Evolutionary conservation across 2,113 vertebrate species (phyloP).

Genomic region (Rutilus rutilus): DNA sequence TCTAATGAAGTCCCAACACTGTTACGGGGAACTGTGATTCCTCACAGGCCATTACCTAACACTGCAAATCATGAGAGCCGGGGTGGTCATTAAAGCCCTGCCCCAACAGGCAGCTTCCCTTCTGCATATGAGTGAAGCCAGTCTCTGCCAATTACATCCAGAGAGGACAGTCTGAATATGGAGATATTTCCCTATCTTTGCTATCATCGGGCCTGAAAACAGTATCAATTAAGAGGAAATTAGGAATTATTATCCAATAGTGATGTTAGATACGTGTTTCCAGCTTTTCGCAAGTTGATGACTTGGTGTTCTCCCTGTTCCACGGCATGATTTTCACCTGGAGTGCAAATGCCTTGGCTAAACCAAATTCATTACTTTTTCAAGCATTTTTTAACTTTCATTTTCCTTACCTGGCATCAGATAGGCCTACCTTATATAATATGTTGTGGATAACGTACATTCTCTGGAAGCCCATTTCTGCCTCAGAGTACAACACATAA

Average conservation of each 20-base stretch:
- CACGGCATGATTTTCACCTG: slow-evolving; percentile 14
- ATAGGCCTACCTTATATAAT: neutral
- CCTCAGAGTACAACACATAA: slow-evolving; percentile 1
- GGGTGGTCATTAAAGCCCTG: slow-evolving; percentile 23
- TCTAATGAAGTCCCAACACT: slow-evolving; percentile 44
- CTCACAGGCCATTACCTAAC: slow-evolving; percentile 38
- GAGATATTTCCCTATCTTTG: neutral
- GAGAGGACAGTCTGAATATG: neutral
- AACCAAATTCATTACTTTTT: slow-evolving; percentile 25
- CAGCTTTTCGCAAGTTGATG: neutral
- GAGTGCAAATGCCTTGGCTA: slow-evolving; percentile 20
- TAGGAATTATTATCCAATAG: neutral
- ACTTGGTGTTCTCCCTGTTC: neutral
- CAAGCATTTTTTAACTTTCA: neutral
- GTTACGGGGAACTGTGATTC: slow-evolving; percentile 24
- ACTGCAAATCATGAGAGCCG: slow-evolving; percentile 21
- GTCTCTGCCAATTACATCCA: slow-evolving; percentile 24
- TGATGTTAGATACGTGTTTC: slow-evolving; percentile 21
- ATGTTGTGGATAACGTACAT: neutral
- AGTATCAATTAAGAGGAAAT: neutral
- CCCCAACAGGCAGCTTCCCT: slow-evolving; percentile 9
- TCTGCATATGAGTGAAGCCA: slow-evolving; percentile 13
- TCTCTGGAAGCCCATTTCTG: neutral
- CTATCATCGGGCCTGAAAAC: neutral
- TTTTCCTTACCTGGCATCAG: neutral